Evolutionary conservation across 2,888 invertebrate genomes (phyloP), one percentile per base, ranked within the genome.

Genomic region (Seira ritae): DNA sequence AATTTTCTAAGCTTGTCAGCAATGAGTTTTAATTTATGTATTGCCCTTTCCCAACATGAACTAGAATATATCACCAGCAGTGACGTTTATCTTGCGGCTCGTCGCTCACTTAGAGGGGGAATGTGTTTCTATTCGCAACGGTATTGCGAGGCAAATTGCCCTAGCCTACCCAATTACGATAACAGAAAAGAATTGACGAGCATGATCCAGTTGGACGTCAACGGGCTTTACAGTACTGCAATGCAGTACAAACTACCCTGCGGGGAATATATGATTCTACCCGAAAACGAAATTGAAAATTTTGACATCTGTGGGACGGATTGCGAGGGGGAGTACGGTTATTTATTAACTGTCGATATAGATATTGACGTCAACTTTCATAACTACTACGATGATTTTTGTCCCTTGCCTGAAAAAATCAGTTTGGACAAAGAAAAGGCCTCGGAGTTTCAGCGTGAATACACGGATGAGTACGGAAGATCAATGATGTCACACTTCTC

Each of bases 131-230:
- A 42, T 17, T 1, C 46, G 8, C 2, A 19, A n/a, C n/a, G 71
- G 3, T n/a, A 46, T 46, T 4, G 20, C 15, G 12, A 71, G 10
- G 71, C 46, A 20, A 71, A 71, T 46, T 19, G 17, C 31, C 42
- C 42, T 19, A 19, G 22, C 6, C 10, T n/a, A 6, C 10, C 10
- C 4, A 4, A 2, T 22, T 71, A 71, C 46, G 20, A 71, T 46
- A 4, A 10, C n/a, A 19, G 1, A 3, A 10, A 19, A 4, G 19
- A 12, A 8, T 12, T 1, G 6, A 71, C 1, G 22, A 8, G 17
- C 3, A 3, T 71, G 3, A 71, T 71, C n/a, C 71, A 71, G 46
- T 19, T 71, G 1, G 71, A 71, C n/a, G 3, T 71, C 1, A 71
- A 42, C 3, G 17, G 20, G 1, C 6, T 71, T 2, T 71, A 71